phyloP scores from a whole-genome alignment of 2,113 vertebrate genomes.

The Psophia crepitans region DNA sequence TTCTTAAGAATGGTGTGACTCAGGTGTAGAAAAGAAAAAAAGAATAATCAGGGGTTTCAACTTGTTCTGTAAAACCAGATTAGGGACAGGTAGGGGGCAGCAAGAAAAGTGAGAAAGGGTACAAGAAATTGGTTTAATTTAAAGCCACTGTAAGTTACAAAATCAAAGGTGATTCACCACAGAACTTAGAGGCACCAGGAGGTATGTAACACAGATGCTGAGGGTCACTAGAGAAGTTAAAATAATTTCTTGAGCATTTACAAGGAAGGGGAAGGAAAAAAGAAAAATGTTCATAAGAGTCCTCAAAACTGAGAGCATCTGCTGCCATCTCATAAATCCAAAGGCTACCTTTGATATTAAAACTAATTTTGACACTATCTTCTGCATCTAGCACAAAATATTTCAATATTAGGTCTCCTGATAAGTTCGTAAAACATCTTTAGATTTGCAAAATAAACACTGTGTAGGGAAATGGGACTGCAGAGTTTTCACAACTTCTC shows the following conservation, averaged over 20 bases:
- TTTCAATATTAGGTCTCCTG: neutral
- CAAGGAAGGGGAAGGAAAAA: neutral
- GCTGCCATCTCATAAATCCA: neutral
- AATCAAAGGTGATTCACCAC: neutral
- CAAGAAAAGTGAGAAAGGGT: neutral
- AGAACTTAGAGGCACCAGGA: neutral
- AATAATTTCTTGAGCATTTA: neutral
- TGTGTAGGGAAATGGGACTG: neutral
- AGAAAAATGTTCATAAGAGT: neutral
- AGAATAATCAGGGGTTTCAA: neutral
- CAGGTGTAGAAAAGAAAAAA: neutral
- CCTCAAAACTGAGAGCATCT: neutral
- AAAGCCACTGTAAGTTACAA: neutral
- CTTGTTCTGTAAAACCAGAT: neutral
- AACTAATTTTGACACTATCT: neutral
- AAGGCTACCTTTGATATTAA: neutral
- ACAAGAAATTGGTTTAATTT: neutral
- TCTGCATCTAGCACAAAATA: neutral
- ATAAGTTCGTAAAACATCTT: neutral
- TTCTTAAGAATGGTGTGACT: neutral
- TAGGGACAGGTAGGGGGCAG: neutral
- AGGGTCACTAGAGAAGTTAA: neutral
- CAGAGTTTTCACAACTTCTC: neutral
- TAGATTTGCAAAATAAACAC: neutral
- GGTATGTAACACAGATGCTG: neutral